These are phyloP conservation scores for Schlechtendalia chinensis DNA, from an alignment of 1,140 invertebrate genomes.

Conservation along the genomic window DNA sequence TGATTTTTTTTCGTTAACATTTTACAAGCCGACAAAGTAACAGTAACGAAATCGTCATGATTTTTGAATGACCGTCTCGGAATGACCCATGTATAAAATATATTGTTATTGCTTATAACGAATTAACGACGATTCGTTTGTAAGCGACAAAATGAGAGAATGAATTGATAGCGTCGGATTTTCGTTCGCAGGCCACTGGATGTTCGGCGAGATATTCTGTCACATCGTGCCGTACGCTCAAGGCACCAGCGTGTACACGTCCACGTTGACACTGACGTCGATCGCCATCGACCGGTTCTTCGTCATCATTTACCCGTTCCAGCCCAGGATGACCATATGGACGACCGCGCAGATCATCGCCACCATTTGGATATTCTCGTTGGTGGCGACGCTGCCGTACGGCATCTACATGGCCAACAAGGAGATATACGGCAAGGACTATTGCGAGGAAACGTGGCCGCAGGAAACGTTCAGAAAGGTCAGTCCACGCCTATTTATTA, in stretches of 20 bases:
- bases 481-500: slow-evolving; percentile 43
- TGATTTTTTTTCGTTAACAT: no score
- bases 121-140: no score
- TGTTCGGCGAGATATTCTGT: slow-evolving; percentile 83
- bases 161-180: no score
- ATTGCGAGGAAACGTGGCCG: slow-evolving; percentile 89
- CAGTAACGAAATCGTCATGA: no score
- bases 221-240: slow-evolving; percentile 91
- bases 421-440: slow-evolving; percentile 60
- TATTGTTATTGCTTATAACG: no score
- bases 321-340: slow-evolving; percentile 82
- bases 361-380: slow-evolving; percentile 84
- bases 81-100: no score
- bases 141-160: no score
- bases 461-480: slow-evolving; percentile 67
- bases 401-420: slow-evolving; percentile 75
- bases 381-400: slow-evolving; percentile 86
- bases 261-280: slow-evolving; percentile 90
- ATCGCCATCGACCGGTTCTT: slow-evolving; percentile 96
- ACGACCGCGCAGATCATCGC: slow-evolving; percentile 82
- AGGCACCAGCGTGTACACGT: slow-evolving; percentile 92
- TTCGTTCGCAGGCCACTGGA: slow-evolving; percentile 65
- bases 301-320: slow-evolving; percentile 95
- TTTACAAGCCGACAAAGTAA: no score
- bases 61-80: no score